Conservation (phyloP, 2,888 invertebrate genomes). For the Thera britannica region DNA sequence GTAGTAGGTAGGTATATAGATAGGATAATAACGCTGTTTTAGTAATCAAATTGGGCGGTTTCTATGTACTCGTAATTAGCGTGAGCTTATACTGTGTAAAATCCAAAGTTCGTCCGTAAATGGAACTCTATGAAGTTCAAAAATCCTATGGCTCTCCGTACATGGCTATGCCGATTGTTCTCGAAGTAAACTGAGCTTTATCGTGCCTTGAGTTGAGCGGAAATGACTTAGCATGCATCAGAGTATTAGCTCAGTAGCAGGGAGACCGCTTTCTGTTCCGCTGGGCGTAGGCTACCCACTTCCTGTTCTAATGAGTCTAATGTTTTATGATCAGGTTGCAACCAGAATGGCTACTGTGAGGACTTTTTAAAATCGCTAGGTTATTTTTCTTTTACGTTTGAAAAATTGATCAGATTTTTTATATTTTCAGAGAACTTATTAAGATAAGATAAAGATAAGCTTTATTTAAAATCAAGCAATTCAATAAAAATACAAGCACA, state of each 20-base stretch:
- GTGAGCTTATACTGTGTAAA: neutral
- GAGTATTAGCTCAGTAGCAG: constrained; percentile 25
- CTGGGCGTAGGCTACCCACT: constrained; percentile 28
- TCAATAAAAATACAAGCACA: too few relatives aligned
- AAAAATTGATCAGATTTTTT: neutral
- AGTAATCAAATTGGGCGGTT: too few relatives aligned
- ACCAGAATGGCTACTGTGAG: neutral
- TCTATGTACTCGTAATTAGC: too few relatives aligned
- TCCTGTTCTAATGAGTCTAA: constrained; percentile 27
- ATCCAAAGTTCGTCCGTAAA: neutral
- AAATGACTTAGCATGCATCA: constrained; percentile 36
- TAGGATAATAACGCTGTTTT: too few relatives aligned
- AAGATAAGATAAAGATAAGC: too few relatives aligned
- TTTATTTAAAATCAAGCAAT: too few relatives aligned
- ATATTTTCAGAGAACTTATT: neutral
- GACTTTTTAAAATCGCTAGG: neutral
- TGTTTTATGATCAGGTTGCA: constrained; percentile 23
- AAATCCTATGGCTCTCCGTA: neutral
- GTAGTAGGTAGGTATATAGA: too few relatives aligned
- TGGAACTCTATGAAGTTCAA: neutral
- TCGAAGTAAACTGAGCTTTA: constrained; percentile 21
- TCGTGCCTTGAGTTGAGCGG: constrained; percentile 20
- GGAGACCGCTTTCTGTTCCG: constrained; percentile 35
- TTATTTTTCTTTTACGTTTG: neutral
- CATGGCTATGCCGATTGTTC: constrained; percentile 10